Conservation (phyloP, 2,113 vertebrate species). For the Calonectris borealis region DNA sequence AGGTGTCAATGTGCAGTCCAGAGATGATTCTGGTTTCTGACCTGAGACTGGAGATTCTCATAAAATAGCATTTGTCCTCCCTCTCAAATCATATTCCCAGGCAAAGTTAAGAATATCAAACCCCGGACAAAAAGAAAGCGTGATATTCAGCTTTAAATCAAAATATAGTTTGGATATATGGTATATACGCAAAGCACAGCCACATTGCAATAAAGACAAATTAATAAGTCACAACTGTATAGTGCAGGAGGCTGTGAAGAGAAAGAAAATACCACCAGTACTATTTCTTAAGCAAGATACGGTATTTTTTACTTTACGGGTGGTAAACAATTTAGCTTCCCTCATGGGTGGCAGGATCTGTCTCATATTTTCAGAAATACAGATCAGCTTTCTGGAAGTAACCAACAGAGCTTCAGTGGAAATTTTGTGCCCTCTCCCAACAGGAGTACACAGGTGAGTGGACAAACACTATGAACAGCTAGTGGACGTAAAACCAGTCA, state of each 20-base stretch:
- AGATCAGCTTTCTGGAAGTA: not conserved
- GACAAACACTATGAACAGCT: not conserved
- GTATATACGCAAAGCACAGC: not conserved
- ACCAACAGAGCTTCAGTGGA: not conserved
- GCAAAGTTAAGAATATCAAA: not conserved
- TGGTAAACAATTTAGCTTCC: not conserved
- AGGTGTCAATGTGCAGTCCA: constrained; percentile 11
- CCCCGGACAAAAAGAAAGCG: not conserved
- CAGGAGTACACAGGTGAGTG: not conserved
- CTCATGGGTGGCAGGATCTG: not conserved
- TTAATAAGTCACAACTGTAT: not conserved
- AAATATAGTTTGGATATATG: not conserved
- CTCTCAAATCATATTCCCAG: not conserved
- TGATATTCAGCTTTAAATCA: not conserved
- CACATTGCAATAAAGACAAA: not conserved
- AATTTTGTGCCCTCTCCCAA: not conserved
- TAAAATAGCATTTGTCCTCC: not conserved
- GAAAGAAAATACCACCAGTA: not conserved
- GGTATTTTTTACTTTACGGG: not conserved
- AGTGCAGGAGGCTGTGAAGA: not conserved
- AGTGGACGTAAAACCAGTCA: not conserved
- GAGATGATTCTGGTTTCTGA: not conserved
- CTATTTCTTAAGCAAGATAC: not conserved
- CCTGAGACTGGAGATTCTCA: not conserved
- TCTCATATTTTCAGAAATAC: not conserved